Conservation (phyloP, 2,888 invertebrate species). For the Philonicus albiceps region DNA sequence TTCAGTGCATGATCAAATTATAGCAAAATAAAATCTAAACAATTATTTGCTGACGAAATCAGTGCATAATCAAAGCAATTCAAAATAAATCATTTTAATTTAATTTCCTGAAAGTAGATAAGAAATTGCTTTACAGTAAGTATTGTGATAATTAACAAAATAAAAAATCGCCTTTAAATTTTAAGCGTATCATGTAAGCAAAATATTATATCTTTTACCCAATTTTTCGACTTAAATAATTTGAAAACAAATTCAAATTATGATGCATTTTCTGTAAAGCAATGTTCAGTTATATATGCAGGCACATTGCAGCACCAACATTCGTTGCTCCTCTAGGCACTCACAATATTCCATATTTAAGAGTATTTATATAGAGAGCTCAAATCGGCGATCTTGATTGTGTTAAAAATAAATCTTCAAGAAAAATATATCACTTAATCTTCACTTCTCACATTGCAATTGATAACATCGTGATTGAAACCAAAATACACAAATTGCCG, state of each 20-base stretch:
- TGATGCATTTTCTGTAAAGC: constrained; percentile 36
- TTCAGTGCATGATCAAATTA: not conserved
- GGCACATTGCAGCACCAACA: not conserved
- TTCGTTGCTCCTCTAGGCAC: not conserved
- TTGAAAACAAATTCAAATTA: constrained; percentile 50
- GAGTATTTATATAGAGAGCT: not conserved
- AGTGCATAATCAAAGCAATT: not conserved
- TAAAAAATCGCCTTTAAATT: too few relatives aligned
- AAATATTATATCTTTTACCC: constrained; percentile 49
- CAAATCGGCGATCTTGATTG: not conserved
- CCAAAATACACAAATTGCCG: too few relatives aligned
- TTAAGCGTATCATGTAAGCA: not conserved
- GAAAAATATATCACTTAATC: not conserved
- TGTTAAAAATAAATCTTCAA: not conserved
- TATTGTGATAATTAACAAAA: not conserved
- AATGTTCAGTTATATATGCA: not conserved
- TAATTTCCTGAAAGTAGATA: not conserved
- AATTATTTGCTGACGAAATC: not conserved
- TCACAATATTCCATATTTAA: not conserved
- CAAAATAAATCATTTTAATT: not conserved
- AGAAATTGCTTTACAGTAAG: not conserved
- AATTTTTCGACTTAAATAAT: constrained; percentile 52
- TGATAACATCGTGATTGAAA: not conserved
- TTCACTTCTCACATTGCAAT: not conserved
- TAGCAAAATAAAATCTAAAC: not conserved